Conservation (phyloP, 2,113 vertebrate species). For the Tautogolabrus adspersus region DNA sequence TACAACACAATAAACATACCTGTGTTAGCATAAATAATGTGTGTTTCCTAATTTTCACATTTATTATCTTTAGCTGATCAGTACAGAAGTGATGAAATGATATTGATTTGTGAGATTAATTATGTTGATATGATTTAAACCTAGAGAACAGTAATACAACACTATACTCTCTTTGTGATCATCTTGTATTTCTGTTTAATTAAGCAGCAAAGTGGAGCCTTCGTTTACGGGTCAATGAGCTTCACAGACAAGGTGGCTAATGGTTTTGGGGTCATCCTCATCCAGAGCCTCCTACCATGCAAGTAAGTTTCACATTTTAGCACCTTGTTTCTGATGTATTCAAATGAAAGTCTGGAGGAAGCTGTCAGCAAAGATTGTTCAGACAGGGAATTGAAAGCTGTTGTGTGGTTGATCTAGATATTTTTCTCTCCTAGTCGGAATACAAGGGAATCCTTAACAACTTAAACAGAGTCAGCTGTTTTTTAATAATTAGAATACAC, state of each 20-base stretch:
- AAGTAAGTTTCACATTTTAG: slow-evolving; percentile 80
- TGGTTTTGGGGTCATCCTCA: slow-evolving; percentile 86
- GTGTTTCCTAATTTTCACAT: too few relatives aligned
- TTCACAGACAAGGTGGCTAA: slow-evolving; percentile 92
- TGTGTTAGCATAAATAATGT: too few relatives aligned
- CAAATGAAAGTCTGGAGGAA: neutral
- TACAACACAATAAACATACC: too few relatives aligned
- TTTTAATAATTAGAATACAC: too few relatives aligned
- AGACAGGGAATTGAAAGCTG: neutral
- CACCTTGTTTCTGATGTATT: neutral
- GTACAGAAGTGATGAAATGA: neutral
- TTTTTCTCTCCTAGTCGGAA: neutral
- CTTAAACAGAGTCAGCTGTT: too few relatives aligned
- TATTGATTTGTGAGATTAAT: neutral
- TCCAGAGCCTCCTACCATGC: slow-evolving; percentile 88
- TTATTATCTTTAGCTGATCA: too few relatives aligned
- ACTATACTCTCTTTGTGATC: too few relatives aligned
- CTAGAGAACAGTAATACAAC: too few relatives aligned
- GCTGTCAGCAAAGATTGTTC: neutral
- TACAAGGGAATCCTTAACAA: too few relatives aligned
- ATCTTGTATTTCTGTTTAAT: slow-evolving; percentile 27
- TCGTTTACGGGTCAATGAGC: slow-evolving; percentile 93
- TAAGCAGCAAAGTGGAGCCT: slow-evolving; percentile 88
- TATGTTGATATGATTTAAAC: too few relatives aligned
- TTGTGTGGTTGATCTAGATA: neutral